Conservation (phyloP, 2,113 vertebrate genomes). For the Tricholaema leucomelas region DNA sequence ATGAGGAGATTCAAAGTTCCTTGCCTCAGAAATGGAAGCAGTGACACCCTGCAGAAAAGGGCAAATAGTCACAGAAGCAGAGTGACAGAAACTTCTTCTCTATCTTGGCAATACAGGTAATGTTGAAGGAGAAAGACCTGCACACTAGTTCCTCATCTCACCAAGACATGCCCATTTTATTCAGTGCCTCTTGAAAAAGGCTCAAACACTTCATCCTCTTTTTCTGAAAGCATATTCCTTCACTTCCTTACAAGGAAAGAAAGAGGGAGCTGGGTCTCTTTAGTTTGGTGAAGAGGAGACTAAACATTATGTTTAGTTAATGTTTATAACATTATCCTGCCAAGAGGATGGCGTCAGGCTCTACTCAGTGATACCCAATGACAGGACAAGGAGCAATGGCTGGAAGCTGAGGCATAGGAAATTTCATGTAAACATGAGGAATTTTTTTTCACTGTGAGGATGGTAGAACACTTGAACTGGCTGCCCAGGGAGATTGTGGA, state of each 20-base stretch:
- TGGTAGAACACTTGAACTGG: too few species aligned
- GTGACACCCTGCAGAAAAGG: not conserved
- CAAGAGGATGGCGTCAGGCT: too few species aligned
- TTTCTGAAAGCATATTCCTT: conserved; percentile 29
- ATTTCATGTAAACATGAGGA: too few species aligned
- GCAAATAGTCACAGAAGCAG: not conserved
- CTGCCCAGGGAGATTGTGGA: too few species aligned
- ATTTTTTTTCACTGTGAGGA: too few species aligned
- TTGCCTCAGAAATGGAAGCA: not conserved
- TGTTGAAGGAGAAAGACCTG: not conserved
- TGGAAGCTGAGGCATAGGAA: too few species aligned
- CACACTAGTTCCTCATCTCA: not conserved
- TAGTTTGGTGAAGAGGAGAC: too few species aligned
- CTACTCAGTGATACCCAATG: too few species aligned
- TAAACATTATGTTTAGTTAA: too few species aligned
- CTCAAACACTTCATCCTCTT: not conserved
- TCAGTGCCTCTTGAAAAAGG: not conserved
- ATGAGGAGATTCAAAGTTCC: not conserved
- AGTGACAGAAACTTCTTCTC: not conserved
- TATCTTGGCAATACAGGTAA: not conserved
- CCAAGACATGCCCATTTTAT: not conserved
- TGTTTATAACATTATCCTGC: too few species aligned
- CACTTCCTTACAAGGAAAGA: not conserved
- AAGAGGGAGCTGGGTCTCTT: too few species aligned
- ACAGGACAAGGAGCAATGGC: too few species aligned